A percentile compares a stretch with the other conserved stretches of the same genome.
Conservation (phyloP, 2,797 vertebrate species). For the Ctenochaetus hawaiiensis region DNA sequence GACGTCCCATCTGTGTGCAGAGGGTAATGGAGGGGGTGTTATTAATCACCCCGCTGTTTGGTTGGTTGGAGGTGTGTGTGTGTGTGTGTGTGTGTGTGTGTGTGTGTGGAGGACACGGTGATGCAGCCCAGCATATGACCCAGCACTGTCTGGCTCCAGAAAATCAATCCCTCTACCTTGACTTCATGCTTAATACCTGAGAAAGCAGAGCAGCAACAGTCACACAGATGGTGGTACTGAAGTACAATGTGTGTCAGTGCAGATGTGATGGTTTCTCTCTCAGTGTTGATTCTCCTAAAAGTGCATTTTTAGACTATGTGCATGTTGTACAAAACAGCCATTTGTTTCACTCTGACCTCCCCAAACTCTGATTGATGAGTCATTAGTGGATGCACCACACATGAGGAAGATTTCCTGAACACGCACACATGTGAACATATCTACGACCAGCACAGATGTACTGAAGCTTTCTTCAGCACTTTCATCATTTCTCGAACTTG, state of each 20-base stretch:
- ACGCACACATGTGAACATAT: not conserved
- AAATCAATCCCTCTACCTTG: constrained; percentile 76
- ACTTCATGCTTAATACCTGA: constrained; percentile 49
- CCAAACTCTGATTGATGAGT: constrained; percentile 45
- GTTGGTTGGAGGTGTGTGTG: constrained; percentile 29
- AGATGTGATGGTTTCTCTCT: not conserved
- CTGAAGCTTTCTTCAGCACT: constrained; percentile 32
- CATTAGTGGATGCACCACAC: constrained; percentile 21
- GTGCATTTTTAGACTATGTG: constrained; percentile 22
- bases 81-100: too few relatives aligned
- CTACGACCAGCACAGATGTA: not conserved
- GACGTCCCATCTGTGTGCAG: constrained; percentile 80
- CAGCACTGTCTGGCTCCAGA: constrained; percentile 37
- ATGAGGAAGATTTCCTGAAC: constrained; percentile 9
- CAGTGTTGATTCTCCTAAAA: constrained; percentile 15
- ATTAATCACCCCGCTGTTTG: constrained; percentile 76
- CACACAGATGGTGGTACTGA: constrained; percentile 1
- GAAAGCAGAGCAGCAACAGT: constrained; percentile 8
- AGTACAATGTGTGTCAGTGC: constrained; percentile 4
- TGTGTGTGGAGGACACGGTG: constrained; percentile 36
- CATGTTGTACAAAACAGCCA: constrained; percentile 20
- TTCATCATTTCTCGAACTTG: constrained; percentile 34
- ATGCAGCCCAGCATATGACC: constrained; percentile 58
- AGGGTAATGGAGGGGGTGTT: constrained; percentile 78
- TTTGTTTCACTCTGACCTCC: constrained; percentile 32